A percentile compares a stretch with the other conserved stretches of the same genome.
Conservation (phyloP, 2,888 invertebrate species). For the Gymnocheta viridis region DNA sequence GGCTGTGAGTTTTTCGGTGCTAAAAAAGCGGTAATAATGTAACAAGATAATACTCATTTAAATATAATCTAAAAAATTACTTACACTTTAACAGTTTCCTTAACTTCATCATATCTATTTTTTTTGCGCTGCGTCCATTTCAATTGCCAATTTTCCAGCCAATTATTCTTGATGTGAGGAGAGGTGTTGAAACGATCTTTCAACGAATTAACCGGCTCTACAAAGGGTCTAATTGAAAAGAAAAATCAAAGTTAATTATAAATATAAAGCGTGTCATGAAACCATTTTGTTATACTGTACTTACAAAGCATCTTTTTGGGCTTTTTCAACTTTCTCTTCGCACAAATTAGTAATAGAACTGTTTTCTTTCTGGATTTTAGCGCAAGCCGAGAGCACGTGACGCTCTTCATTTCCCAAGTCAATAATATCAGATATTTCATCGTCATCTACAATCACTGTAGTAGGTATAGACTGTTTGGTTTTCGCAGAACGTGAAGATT, state of each 20-base stretch:
- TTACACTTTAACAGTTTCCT: slow-evolving; percentile 82
- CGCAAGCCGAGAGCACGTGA: slow-evolving; percentile 72
- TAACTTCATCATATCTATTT: slow-evolving; percentile 81
- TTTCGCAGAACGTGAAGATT: slow-evolving; percentile 26
- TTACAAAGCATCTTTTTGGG: slow-evolving; percentile 51
- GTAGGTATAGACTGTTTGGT: slow-evolving; percentile 40
- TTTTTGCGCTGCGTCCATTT: slow-evolving; percentile 83
- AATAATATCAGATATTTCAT: slow-evolving; percentile 73
- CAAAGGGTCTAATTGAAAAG: slow-evolving; percentile 74
- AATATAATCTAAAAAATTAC: slow-evolving; percentile 72
- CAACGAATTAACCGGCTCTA: slow-evolving; percentile 83
- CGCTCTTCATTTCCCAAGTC: slow-evolving; percentile 74
- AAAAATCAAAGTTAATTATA: slow-evolving; percentile 72
- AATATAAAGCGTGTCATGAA: not conserved
- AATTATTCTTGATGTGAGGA: slow-evolving; percentile 83
- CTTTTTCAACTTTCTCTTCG: slow-evolving; percentile 36
- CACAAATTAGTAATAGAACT: slow-evolving; percentile 29
- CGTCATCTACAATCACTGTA: slow-evolving; percentile 72
- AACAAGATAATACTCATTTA: not conserved
- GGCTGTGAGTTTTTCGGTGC: slow-evolving; percentile 73
- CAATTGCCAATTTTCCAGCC: slow-evolving; percentile 83
- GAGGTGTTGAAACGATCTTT: slow-evolving; percentile 84
- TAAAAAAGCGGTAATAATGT: slow-evolving; percentile 50
- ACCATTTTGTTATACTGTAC: not conserved
- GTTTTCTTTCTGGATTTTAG: slow-evolving; percentile 70